These are phyloP conservation scores for Ridgeia piscesae DNA, from an alignment of 1,140 invertebrate genomes.

Conservation along the genomic window DNA sequence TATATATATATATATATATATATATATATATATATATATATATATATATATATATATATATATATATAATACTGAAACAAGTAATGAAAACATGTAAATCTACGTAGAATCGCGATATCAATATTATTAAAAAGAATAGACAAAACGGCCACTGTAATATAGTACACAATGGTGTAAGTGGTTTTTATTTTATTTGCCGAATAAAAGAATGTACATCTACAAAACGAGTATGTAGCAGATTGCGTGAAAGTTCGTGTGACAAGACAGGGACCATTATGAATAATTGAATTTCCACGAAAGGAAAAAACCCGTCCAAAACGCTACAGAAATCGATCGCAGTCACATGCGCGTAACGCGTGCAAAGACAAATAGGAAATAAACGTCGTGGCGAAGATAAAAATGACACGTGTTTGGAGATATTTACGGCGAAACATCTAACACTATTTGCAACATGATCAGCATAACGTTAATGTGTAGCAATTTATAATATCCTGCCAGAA, in stretches of 20 bases:
- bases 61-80: background rate
- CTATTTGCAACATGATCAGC: background rate
- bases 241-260: background rate
- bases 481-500: background rate
- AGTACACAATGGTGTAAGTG: too few species aligned
- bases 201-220: too few species aligned
- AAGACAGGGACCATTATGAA: background rate
- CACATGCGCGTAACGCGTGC: background rate
- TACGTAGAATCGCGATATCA: too few species aligned
- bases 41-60: constrained; percentile 18
- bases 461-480: background rate
- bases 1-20: constrained; percentile 14
- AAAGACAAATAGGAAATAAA: background rate
- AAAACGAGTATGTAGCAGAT: background rate
- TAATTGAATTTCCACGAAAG: background rate
- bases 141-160: too few species aligned
- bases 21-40: constrained; percentile 9
- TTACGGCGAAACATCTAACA: background rate
- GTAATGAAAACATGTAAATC: constrained; percentile 7
- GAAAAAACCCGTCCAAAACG: background rate
- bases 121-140: too few species aligned
- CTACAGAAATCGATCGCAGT: background rate
- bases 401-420: background rate
- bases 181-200: too few species aligned
- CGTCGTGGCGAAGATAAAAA: background rate